Evolutionary conservation across 2,888 invertebrate genomes (phyloP).

Genomic region (Chymomyza amoena): DNA sequence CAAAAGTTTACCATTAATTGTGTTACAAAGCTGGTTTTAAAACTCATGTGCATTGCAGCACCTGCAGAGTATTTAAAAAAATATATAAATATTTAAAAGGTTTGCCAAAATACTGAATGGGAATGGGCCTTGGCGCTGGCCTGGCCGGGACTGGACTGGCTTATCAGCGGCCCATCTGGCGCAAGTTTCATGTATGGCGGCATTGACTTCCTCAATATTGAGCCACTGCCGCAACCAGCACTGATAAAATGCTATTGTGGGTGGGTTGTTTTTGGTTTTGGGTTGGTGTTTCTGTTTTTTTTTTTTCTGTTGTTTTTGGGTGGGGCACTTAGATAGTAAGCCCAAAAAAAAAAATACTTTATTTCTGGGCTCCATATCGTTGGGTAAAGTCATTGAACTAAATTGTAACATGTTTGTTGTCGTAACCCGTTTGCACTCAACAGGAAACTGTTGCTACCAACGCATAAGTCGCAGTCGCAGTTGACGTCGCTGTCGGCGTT

Average conservation of each 20-base stretch:
- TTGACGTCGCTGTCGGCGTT: slow-evolving; percentile 40
- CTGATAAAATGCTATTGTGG: slow-evolving; percentile 10
- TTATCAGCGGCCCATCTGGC: slow-evolving; percentile 47
- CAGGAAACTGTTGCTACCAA: slow-evolving; percentile 72
- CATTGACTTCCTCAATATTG: slow-evolving; percentile 37
- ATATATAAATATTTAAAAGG: slow-evolving; percentile 5
- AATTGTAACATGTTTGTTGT: slow-evolving; percentile 69
- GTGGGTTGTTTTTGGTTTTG: background rate
- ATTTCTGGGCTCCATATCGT: slow-evolving; percentile 47
- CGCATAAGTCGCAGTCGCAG: slow-evolving; percentile 37
- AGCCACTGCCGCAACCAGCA: background rate
- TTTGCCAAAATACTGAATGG: slow-evolving; percentile 17
- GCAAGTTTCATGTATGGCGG: slow-evolving; percentile 37
- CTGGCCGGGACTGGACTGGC: background rate
- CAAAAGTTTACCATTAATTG: too few relatives aligned
- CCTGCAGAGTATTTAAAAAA: background rate
- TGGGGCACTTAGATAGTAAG: background rate
- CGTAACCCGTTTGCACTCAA: slow-evolving; percentile 70
- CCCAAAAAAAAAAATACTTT: background rate
- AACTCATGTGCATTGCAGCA: too few relatives aligned
- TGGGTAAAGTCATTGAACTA: slow-evolving; percentile 69
- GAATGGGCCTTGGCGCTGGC: background rate
- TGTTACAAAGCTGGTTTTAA: too few relatives aligned
- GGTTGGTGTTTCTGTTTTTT: background rate
- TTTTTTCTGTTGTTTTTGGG: background rate